Conservation (phyloP, 2,113 vertebrate species). For the Fregetta grallaria region DNA sequence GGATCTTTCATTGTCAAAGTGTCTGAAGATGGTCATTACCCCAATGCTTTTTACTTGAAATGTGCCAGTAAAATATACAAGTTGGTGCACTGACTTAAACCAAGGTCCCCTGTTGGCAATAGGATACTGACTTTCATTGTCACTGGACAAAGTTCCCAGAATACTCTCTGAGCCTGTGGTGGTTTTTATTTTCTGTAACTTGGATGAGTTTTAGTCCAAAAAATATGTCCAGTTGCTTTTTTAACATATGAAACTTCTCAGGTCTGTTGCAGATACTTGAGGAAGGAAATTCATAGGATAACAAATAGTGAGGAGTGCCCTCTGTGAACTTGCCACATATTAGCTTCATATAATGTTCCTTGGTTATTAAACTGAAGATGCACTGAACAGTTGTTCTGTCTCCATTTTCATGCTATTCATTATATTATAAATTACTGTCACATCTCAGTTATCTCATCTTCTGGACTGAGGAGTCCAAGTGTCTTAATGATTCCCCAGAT, state of each 20-base stretch:
- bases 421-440: neutral
- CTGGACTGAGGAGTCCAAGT: neutral
- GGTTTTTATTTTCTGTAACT: neutral
- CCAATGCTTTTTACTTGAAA: neutral
- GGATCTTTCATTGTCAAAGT: neutral
- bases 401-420: neutral
- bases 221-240: neutral
- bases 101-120: neutral
- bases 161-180: neutral
- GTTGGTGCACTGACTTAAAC: neutral
- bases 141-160: neutral
- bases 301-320: neutral
- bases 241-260: neutral
- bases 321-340: neutral
- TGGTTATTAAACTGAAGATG: neutral
- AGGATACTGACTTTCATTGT: neutral
- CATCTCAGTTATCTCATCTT: neutral
- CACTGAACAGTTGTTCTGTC: neutral
- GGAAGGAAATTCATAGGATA: neutral
- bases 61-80: neutral
- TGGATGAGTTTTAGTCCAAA: neutral
- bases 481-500: neutral
- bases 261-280: neutral
- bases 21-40: neutral
- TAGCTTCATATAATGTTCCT: neutral